Conservation (phyloP, 23 tunicate genomes). For the Botrylloides violaceus region DNA sequence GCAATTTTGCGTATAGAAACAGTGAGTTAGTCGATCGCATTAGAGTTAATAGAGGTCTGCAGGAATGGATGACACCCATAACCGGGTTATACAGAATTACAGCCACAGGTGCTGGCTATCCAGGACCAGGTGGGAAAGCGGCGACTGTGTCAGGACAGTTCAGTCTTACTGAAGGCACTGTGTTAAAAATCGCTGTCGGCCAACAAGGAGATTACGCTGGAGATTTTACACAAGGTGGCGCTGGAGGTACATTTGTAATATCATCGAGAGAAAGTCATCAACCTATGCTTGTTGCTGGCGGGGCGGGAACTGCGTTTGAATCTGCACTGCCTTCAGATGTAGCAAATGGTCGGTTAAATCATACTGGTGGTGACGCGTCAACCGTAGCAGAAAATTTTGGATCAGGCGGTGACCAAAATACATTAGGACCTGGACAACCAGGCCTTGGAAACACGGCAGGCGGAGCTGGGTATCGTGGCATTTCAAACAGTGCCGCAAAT, state of each 20-base stretch:
- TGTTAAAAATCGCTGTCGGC: conserved; percentile 69
- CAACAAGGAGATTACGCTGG: conserved; percentile 53
- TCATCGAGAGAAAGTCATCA: conserved; percentile 17
- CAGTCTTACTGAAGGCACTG: conserved; percentile 50
- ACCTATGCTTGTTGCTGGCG: conserved; percentile 72
- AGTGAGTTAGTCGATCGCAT: conserved; percentile 37
- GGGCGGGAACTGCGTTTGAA: conserved; percentile 46
- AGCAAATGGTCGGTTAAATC: conserved; percentile 32
- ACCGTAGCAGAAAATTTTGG: conserved; percentile 49
- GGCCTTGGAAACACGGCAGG: conserved; percentile 83
- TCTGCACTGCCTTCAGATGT: neutral
- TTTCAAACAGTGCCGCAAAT: conserved; percentile 24
- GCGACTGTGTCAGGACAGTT: conserved; percentile 66
- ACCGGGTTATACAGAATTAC: conserved; percentile 65
- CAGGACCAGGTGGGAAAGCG: conserved; percentile 76
- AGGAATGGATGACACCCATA: conserved; percentile 73
- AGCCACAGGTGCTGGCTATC: conserved; percentile 94
- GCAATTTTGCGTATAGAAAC: conserved; percentile 46
- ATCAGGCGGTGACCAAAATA: conserved; percentile 35
- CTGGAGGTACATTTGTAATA: conserved; percentile 91
- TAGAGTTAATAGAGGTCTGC: conserved; percentile 55
- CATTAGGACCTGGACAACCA: conserved; percentile 32
- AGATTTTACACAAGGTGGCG: conserved; percentile 59
- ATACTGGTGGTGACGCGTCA: conserved; percentile 69
- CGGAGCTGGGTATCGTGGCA: conserved; percentile 79